Evolutionary conservation across 2,797 vertebrate genomes (phyloP), one percentile per base, ranked within the genome.

Genomic region (Lindbergichthys nudifrons): DNA sequence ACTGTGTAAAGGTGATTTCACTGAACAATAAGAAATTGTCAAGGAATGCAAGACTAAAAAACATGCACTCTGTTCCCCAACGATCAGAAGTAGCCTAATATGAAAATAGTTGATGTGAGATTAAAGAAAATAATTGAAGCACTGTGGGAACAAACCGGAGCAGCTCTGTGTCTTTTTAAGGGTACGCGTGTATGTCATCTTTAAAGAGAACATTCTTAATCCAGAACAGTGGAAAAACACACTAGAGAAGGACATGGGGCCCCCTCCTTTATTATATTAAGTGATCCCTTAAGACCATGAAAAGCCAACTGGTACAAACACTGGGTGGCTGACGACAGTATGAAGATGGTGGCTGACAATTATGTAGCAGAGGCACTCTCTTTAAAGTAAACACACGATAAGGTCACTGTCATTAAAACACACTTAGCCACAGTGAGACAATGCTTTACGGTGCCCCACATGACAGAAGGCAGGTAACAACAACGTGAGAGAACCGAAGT

Each of bases 331-430:
- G 59, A 70, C 69, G 82, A 89, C 79, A 74, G 80, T 53, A 69
- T 79, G 26, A 70, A 80, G 79, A 87, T 58, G 70, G 67, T 3
- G 12, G 36, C 13, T 82, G 79, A 80, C 73, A 65, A 73, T 75
- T 66, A 63, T 39, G 18, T 16, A 73, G 76, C 36, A 30, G 52
- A 80, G 41, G 48, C 82, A 64, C 81, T 80, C 74, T 72, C 76
- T 56, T 56, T 66, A 72, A 78, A 65, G 76, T 87, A 89, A 91
- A 88, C 84, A 84, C 23, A 14, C 51, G 64, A 65, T 82, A 79
- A 90, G 76, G 47, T 76, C 70, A 80, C 54, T 36, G 56, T 77
- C 82, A 85, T 82, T 91, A 88, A 80, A 87, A 58, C 52, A 66
- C 85, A 86, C 85, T 90, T 69, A 81, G 67, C 58, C 54, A 23